These are phyloP conservation scores for Lasiurus borealis DNA, from an alignment of 2,113 vertebrate genomes.

Conservation along the genomic window DNA sequence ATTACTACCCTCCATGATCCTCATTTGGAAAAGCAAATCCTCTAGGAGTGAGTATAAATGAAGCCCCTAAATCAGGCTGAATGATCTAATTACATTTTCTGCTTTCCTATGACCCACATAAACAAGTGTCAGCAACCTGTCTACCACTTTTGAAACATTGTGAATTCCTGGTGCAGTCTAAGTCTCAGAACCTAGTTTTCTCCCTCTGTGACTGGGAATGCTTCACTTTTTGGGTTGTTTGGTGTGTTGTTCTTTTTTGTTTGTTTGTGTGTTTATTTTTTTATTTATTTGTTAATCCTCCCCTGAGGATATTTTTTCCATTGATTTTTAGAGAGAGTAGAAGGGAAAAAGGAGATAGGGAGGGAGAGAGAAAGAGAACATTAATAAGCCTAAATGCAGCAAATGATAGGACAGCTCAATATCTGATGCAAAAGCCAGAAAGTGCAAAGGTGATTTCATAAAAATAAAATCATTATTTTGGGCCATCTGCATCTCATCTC, in stretches of 20 bases:
- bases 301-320: too few species aligned
- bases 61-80: conserved; percentile 7
- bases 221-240: not conserved
- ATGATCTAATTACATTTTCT: conserved; percentile 1
- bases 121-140: conserved; percentile 3
- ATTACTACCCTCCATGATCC: not conserved
- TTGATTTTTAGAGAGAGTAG: too few species aligned
- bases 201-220: not conserved
- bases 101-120: not conserved
- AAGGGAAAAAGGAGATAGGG: too few species aligned
- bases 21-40: conserved; percentile 51
- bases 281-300: too few species aligned
- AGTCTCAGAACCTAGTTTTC: not conserved
- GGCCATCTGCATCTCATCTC: not conserved
- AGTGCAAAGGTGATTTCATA: not conserved
- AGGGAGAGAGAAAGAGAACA: not conserved
- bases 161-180: not conserved
- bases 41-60: not conserved
- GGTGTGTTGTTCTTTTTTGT: too few species aligned
- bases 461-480: not conserved
- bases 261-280: too few species aligned
- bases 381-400: not conserved
- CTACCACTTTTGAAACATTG: not conserved
- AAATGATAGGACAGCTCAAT: not conserved
- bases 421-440: not conserved